Base-by-base conservation (phyloP, 1,140 invertebrate genomes). In the Chelonus insularis region DNA sequence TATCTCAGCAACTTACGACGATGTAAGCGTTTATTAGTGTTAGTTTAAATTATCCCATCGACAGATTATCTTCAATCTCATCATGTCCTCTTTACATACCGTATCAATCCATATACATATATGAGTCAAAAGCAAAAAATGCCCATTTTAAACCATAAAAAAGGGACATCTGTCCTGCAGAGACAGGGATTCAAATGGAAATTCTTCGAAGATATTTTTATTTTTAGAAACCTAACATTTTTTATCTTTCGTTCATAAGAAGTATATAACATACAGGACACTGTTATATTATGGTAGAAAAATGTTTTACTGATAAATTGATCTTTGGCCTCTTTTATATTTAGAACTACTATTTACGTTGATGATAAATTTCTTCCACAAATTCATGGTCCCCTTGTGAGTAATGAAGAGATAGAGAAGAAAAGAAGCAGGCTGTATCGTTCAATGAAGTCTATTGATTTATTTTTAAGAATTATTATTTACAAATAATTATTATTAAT, bases 61-160 rank as follows among this genome's bases (percentile, higher is more conserved):
- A 39, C 65, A 67, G 56, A 70, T 73, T 72, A 75, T 72, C 71
- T 70, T 68, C 67, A 71, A 69, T 72, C 54, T 65, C 64, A 65
- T 62, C 60, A 58, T 57, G 59, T 58, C 50, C 62, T 65, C 60
- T 56, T 56, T 65, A 41, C 43, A 61, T 39, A 25, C 32, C 36
- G 16, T 16, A 43, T 43, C 47, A 16, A 47, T 48, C 23, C 55
- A 34, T 57, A 16, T 43, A 45, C 20, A 34, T 21, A 47, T 47
- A 12, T 18, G 25, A 52, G 18, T 45, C 21, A 54, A 45, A 25
- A 16, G 20, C 20, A n/a, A 29, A 25, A n/a, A n/a, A n/a, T n/a
- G n/a, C n/a, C n/a, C n/a, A n/a, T n/a, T n/a, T n/a, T n/a, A n/a
- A n/a, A n/a, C n/a, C n/a, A n/a, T n/a, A n/a, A n/a, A n/a, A n/a